Percentiles rank a stretch among this genome's conserved stretches.
These are phyloP conservation scores for Centroberyx gerrardi DNA, from an alignment of 2,797 vertebrate genomes.

Conservation along the genomic window DNA sequence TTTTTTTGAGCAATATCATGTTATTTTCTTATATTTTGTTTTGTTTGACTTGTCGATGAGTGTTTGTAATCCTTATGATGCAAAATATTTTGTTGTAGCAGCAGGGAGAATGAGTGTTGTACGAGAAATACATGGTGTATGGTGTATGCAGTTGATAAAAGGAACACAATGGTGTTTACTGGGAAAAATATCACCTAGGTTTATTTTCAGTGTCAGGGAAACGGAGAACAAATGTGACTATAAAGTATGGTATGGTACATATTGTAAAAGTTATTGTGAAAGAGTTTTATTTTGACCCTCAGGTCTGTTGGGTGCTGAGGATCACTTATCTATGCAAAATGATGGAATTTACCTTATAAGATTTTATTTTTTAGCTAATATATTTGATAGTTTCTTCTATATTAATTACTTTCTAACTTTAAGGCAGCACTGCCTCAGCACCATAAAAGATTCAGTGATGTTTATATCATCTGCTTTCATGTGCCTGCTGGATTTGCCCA, in stretches of 20 bases:
- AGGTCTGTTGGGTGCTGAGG: slow-evolving; percentile 31
- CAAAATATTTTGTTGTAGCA: slow-evolving; percentile 42
- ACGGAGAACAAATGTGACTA: slow-evolving; percentile 51
- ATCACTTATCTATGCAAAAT: slow-evolving; percentile 77
- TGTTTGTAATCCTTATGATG: slow-evolving; percentile 34
- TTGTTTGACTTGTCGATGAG: slow-evolving; percentile 4
- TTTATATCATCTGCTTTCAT: slow-evolving; percentile 73
- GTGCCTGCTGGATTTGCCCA: slow-evolving; percentile 79
- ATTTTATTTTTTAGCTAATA: slow-evolving; percentile 51
- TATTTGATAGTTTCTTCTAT: slow-evolving; percentile 48
- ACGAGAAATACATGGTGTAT: slow-evolving; percentile 6
- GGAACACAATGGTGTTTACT: slow-evolving; percentile 25
- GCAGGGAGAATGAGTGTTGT: slow-evolving; percentile 24
- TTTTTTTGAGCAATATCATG: slow-evolving; percentile 30
- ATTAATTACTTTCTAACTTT: slow-evolving; percentile 31
- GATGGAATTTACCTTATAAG: slow-evolving; percentile 5
- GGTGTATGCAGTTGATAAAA: slow-evolving; percentile 45
- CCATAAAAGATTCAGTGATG: slow-evolving; percentile 51
- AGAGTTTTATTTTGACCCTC: slow-evolving; percentile 33
- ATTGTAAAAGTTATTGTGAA: slow-evolving; percentile 22
- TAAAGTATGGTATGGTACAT: slow-evolving; percentile 48
- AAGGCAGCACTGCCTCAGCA: slow-evolving; percentile 65
- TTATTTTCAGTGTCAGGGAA: slow-evolving; percentile 50
- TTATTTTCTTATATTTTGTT: slow-evolving; percentile 40
- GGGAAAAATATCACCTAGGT: slow-evolving; percentile 16